These are phyloP conservation scores for Bombus confusus DNA, from an alignment of 1,140 invertebrate genomes.

Conservation along the genomic window DNA sequence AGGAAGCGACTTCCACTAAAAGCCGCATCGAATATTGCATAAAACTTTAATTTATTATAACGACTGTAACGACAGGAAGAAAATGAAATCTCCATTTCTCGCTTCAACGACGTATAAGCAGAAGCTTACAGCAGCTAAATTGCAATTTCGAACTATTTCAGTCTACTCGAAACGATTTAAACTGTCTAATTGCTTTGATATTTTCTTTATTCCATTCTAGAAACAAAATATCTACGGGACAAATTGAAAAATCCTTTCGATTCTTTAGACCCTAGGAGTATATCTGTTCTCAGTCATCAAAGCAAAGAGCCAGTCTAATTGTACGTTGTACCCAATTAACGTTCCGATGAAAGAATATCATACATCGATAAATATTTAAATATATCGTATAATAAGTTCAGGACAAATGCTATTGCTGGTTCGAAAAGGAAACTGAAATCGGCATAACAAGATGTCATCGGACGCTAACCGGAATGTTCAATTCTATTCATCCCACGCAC, in stretches of 20 bases:
- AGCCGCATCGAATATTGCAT: not conserved
- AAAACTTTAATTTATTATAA: not conserved
- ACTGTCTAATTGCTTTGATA: not conserved
- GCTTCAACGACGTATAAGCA: not conserved
- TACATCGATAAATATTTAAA: not conserved
- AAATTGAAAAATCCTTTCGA: not conserved
- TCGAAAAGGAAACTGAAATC: not conserved
- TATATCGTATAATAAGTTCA: too few relatives aligned
- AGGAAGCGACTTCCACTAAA: too few relatives aligned
- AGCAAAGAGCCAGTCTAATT: not conserved
- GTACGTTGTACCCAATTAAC: not conserved
- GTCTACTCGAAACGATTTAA: too few relatives aligned
- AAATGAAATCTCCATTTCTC: not conserved
- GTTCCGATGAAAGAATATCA: not conserved
- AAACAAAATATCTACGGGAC: not conserved
- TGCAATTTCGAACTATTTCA: not conserved
- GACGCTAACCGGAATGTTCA: not conserved
- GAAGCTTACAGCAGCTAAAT: not conserved
- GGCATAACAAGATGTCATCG: not conserved
- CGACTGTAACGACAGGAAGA: too few relatives aligned
- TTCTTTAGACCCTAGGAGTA: rapidly evolving
- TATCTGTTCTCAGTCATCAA: not conserved
- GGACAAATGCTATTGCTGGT: not conserved
- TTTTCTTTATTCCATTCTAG: not conserved
- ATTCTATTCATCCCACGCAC: too few relatives aligned